Conservation (phyloP, 2,888 invertebrate species). For the Gibbula magus region DNA sequence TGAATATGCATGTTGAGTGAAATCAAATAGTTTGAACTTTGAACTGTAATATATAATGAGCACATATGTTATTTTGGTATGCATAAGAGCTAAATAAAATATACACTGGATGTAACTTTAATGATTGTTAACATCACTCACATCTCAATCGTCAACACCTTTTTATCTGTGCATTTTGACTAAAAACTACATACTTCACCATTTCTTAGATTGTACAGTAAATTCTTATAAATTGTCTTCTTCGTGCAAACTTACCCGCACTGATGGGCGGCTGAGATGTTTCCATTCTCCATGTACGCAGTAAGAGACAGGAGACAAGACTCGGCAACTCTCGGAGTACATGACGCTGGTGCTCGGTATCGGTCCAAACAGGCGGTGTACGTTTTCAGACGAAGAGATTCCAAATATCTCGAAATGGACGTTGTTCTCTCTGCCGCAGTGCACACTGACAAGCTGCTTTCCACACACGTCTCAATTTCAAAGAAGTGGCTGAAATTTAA, state of each 20-base stretch:
- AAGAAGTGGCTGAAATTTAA: neutral
- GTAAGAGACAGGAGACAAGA: neutral
- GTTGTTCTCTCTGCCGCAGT: neutral
- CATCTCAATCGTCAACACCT: too few relatives aligned
- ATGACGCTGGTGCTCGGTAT: neutral
- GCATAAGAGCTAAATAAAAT: too few relatives aligned
- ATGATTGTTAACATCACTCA: too few relatives aligned
- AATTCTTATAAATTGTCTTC: neutral
- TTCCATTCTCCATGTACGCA: slow-evolving; percentile 14
- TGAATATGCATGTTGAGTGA: too few relatives aligned
- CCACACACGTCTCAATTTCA: neutral
- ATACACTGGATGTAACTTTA: too few relatives aligned
- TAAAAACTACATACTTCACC: too few relatives aligned
- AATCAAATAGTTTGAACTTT: too few relatives aligned
- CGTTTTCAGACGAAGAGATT: neutral
- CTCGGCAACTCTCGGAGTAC: neutral
- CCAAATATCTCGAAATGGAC: neutral
- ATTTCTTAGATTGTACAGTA: too few relatives aligned
- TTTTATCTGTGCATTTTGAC: too few relatives aligned
- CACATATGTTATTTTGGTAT: too few relatives aligned
- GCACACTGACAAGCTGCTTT: neutral
- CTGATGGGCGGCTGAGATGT: neutral
- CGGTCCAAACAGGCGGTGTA: neutral
- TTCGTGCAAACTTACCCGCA: neutral
- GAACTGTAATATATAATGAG: too few relatives aligned